Conservation (phyloP, 2,888 invertebrate genomes). For the Candidula unifasciata region DNA sequence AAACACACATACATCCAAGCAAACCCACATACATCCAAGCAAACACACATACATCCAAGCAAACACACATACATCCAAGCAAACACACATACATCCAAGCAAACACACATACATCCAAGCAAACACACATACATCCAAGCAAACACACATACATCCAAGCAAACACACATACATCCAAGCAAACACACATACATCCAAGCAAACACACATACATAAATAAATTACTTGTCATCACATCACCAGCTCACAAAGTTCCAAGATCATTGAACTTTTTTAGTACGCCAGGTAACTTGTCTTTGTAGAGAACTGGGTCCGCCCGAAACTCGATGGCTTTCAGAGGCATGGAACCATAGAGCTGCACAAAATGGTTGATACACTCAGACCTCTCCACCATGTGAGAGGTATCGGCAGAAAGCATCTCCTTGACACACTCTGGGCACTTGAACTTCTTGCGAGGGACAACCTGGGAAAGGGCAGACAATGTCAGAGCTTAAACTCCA, state of each 20-base stretch:
- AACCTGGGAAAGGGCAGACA: constrained; percentile 79
- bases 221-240: not conserved
- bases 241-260: constrained; percentile 87
- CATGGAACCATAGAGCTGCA: constrained; percentile 90
- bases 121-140: too few species aligned
- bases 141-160: too few species aligned
- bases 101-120: too few species aligned
- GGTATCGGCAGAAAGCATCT: constrained; percentile 94
- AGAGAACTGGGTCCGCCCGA: constrained; percentile 95
- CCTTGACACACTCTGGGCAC: constrained; percentile 95
- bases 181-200: not conserved
- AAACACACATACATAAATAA: not conserved
- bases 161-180: too few species aligned
- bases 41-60: too few species aligned
- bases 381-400: constrained; percentile 94
- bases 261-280: constrained; percentile 87
- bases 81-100: too few species aligned
- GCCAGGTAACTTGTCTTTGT: constrained; percentile 84
- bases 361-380: constrained; percentile 90
- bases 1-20: too few species aligned
- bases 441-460: constrained; percentile 97
- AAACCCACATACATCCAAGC: too few species aligned
- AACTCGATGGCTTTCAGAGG: constrained; percentile 93
- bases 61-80: too few species aligned
- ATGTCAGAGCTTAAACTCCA: too few species aligned